Conservation (phyloP, 2,797 vertebrate species). For the Leontopithecus rosalia region DNA sequence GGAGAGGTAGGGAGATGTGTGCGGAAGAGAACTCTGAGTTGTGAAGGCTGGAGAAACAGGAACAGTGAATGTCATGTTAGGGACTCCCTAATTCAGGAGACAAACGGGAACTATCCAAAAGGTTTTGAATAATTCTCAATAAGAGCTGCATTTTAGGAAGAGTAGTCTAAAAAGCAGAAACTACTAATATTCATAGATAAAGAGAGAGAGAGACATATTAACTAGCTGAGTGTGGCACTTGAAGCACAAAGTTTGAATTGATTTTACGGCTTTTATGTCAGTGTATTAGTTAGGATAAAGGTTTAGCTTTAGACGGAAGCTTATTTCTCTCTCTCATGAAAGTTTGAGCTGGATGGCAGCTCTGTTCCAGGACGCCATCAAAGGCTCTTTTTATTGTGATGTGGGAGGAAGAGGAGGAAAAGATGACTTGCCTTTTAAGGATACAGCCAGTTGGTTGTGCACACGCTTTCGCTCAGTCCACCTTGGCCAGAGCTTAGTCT, state of each 20-base stretch:
- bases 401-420: neutral
- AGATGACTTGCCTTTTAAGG: neutral
- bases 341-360: neutral
- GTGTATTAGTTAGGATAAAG: neutral
- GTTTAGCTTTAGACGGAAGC: neutral
- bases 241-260: neutral
- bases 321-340: neutral
- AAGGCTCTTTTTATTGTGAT: neutral
- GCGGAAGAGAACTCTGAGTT: neutral
- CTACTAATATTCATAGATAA: neutral
- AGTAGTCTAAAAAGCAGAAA: neutral
- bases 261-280: neutral
- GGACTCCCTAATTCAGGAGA: neutral
- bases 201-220: neutral
- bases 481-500: neutral
- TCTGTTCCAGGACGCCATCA: neutral
- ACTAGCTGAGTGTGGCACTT: neutral
- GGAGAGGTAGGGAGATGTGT: neutral
- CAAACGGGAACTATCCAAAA: neutral
- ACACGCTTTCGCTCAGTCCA: accelerated
- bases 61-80: neutral
- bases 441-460: no score
- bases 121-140: neutral
- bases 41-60: neutral
- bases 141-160: neutral